Base-by-base conservation (phyloP, 2,888 invertebrate genomes). In the Sinhomidia bicolor region DNA sequence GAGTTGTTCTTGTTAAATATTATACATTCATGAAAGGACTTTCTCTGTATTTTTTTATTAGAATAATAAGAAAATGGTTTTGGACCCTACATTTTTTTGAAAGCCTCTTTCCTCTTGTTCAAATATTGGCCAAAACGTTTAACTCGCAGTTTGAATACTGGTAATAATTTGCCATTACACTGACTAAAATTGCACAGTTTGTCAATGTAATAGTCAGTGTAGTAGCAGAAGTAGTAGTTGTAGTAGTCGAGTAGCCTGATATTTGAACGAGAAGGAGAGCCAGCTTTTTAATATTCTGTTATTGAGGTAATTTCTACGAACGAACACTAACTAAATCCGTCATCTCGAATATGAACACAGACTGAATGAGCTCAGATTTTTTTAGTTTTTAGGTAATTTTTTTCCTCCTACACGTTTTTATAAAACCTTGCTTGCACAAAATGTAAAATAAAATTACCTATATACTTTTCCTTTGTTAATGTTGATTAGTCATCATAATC, bases 281-380 rank as follows among this genome's bases (percentile, higher is more conserved):
- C 54, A 12, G n/a, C 51, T 47, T 65, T 47, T 65, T 20, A 47
- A 65, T n/a, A 60, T 82, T 51, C 47, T 23, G 17, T 54, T 76
- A 62, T 47, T 85, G 71, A 85, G 80, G 80, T 85, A 71, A 85
- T 68, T 57, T 51, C 54, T 74, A 80, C 47, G 32, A 76, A 68
- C 54, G 47, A 76, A 68, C 54, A 79, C 85, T 79, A 79, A 47
- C 29, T 65, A 81, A 47, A 74, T 57, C 41, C 83, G 62, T 83
- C 83, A 68, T 83, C 71, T 68, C 71, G 71, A 81, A 81, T 81
- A 86, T 86, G 86, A 88, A 88, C 88, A 88, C 88, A 88, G 88
- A 88, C 88, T 88, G 88, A 88, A 83, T 88, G 88, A 88, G 88
- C 83, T 88, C 88, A 65, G 79, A 88, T 82, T 76, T 80, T 80